Base-by-base conservation (phyloP, 92 coral and sea anemone species). In the Epizoanthus stellaris region DNA sequence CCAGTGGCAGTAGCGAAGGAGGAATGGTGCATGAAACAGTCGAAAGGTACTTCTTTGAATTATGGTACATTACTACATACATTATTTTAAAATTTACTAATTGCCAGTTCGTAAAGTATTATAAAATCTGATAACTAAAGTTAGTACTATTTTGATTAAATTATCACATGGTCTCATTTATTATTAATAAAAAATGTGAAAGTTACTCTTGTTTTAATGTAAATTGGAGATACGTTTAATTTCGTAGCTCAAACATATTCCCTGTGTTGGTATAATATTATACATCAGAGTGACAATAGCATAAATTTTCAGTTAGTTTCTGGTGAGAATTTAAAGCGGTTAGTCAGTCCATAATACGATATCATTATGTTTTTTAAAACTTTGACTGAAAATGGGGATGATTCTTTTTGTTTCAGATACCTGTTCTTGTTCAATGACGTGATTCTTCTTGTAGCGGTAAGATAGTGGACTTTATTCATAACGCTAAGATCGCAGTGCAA, bases 21-120 rank as follows among this genome's bases (percentile, higher is more conserved):
- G 98, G 92, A 64, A 94, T 92, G 95, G 98, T 94, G 6, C 98
- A 94, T 69, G 98, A 94, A 80, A 94, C 95, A 54, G 98, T 94
- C 54, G 98, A 94, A 82, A 90, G 98, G 98, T 94, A 49, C 38
- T 72, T 84, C 4, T 4, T 53, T 69, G 21, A 65, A 1, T 49
- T 49, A 49, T 49, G 56, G 6, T 49, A 49, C 56, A 49, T 49
- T 49, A 8, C 13, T 49, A 49, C 36, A 30, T 30, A 30, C 36
- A 30, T 30, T 30, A 30, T 30, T 1, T 30, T 30, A 30, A 30
- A 30, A 30, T 30, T 30, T 2, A 30, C 36, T 30, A 30, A 30
- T 30, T 30, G 2, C 36, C 2, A 30, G 36, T 30, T 30, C 36
- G 36, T 30, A 30, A 2, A 30, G 36, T 30, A 30, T 30, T 30